These are phyloP conservation scores for Cygnus olor DNA, from an alignment of 2,797 vertebrate species.

Conservation along the genomic window DNA sequence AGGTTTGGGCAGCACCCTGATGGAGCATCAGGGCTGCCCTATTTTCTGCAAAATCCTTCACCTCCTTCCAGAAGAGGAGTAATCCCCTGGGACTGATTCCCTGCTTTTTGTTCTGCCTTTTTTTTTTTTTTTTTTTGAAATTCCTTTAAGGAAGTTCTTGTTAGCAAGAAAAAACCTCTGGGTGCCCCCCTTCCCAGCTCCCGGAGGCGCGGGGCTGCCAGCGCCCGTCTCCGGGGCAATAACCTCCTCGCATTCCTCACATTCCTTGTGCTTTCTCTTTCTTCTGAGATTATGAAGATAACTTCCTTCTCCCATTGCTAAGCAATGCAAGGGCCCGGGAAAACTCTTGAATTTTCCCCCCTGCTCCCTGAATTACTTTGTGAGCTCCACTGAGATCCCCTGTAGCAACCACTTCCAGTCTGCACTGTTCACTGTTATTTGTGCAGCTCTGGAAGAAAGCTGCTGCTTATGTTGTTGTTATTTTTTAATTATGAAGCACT, in stretches of 20 bases:
- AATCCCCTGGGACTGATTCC: neutral
- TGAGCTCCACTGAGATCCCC: neutral
- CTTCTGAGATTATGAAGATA: slow-evolving; percentile 68
- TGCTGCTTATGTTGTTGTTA: neutral
- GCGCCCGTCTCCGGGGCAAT: slow-evolving; percentile 39
- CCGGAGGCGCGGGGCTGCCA: slow-evolving; percentile 8
- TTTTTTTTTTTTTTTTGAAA: neutral
- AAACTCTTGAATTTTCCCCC: neutral
- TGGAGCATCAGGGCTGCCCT: neutral
- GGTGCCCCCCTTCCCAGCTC: neutral
- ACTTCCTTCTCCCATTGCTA: slow-evolving; percentile 62
- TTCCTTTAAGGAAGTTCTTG: slow-evolving; percentile 33
- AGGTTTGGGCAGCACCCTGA: neutral
- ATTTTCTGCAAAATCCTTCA: neutral
- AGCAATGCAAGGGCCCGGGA: neutral
- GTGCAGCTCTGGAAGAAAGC: neutral
- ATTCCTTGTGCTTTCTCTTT: slow-evolving; percentile 68
- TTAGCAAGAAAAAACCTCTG: slow-evolving; percentile 29
- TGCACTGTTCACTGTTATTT: neutral
- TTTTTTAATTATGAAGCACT: neutral
- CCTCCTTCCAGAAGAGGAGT: neutral
- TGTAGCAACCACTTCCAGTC: neutral
- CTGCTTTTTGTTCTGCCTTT: slow-evolving; percentile 6
- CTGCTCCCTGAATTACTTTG: neutral
- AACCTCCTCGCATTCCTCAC: slow-evolving; percentile 60